A percentile compares a stretch with the other conserved stretches of the same genome.
Conservation (phyloP, 1,140 invertebrate genomes). For the Drepana arcuata region DNA sequence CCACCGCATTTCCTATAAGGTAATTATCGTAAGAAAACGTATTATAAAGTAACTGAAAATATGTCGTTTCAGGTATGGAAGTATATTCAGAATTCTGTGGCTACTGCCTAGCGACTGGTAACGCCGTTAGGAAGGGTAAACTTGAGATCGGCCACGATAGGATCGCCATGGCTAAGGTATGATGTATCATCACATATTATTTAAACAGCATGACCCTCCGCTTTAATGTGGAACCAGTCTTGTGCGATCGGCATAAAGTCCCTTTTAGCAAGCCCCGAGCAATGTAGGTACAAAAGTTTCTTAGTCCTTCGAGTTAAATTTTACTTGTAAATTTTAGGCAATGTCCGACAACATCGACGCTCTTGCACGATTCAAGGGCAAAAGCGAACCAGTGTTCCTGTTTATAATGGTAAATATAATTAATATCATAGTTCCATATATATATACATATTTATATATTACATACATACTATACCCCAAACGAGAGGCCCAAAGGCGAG, state of each 20-base stretch:
- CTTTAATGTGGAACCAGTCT: too few species aligned
- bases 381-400: conserved; percentile 53
- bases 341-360: conserved; percentile 40
- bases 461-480: too few species aligned
- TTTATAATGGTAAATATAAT: conserved; percentile 39
- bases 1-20: too few species aligned
- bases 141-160: conserved; percentile 51
- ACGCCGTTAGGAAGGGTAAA: conserved; percentile 53
- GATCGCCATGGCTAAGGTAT: conserved; percentile 56
- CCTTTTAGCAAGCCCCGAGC: too few species aligned
- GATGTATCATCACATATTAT: too few species aligned
- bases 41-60: too few species aligned
- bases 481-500: too few species aligned
- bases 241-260: too few species aligned
- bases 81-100: conserved; percentile 62
- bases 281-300: too few species aligned
- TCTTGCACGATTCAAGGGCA: conserved; percentile 39
- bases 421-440: conserved; percentile 1
- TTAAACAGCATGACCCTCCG: too few species aligned
- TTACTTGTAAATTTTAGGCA: conserved; percentile 25
- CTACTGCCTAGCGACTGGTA: conserved; percentile 36
- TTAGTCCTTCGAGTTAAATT: background rate
- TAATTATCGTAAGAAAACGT: too few species aligned
- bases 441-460: too few species aligned
- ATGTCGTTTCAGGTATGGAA: conserved; percentile 56